Conservation (phyloP, 53 echinoderm and acorn worm genomes). For the Actinopyga echinites region DNA sequence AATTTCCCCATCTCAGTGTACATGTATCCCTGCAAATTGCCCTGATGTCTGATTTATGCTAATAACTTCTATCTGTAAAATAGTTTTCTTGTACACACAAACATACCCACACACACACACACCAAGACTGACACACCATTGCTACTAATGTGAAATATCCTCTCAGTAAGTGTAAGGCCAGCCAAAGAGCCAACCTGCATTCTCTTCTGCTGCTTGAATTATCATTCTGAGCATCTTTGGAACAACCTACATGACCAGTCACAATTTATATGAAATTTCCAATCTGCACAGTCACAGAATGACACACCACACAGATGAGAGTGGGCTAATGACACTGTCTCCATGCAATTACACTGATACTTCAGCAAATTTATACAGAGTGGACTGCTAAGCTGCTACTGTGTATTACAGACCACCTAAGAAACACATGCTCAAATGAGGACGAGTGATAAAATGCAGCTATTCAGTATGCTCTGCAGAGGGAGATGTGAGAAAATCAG, state of each 20-base stretch:
- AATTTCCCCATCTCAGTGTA: too few relatives aligned
- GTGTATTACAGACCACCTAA: too few relatives aligned
- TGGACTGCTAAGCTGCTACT: too few relatives aligned
- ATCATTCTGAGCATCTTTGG: neutral
- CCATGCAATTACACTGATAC: constrained; percentile 20
- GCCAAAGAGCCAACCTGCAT: neutral
- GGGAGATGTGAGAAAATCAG: too few relatives aligned
- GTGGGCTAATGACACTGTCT: constrained; percentile 21
- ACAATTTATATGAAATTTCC: constrained; percentile 8
- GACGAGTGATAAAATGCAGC: too few relatives aligned
- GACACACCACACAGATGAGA: neutral
- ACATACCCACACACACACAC: neutral
- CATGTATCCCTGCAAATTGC: neutral
- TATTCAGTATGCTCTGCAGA: too few relatives aligned
- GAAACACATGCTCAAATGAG: too few relatives aligned
- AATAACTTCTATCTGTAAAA: neutral
- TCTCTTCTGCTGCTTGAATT: neutral
- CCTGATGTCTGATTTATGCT: neutral
- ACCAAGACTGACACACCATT: neutral
- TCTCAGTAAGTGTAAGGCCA: neutral
- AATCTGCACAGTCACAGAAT: neutral
- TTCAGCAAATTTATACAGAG: neutral
- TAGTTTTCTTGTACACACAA: neutral
- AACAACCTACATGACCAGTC: neutral
- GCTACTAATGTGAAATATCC: neutral